Evolutionary conservation across 2,797 vertebrate species (phyloP).

Genomic region (Enteromius mattozi): DNA sequence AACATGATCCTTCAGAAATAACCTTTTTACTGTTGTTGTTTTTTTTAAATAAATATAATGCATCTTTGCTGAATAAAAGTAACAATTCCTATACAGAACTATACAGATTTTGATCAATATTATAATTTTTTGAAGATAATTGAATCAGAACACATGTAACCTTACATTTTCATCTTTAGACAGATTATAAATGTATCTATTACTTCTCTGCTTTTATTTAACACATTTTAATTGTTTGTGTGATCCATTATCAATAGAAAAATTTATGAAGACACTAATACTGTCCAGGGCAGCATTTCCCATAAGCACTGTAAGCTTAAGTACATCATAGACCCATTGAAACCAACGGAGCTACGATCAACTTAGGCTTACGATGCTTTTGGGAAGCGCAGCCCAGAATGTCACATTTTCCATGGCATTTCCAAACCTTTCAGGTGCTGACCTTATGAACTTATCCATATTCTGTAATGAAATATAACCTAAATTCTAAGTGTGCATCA

Average conservation of each 20-base stretch:
- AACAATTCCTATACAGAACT: background rate
- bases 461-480: background rate
- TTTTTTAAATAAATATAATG: background rate
- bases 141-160: background rate
- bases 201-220: background rate
- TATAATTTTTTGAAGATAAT: too few species aligned
- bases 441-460: background rate
- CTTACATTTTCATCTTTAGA: background rate
- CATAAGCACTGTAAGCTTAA: too few species aligned
- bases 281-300: too few species aligned
- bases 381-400: too few species aligned
- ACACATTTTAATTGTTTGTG: background rate
- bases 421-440: background rate
- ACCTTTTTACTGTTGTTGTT: too few species aligned
- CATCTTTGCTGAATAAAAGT: background rate
- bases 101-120: too few species aligned
- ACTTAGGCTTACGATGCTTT: too few species aligned
- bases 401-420: background rate
- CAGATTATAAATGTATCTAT: background rate
- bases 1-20: background rate
- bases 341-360: too few species aligned
- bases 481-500: background rate
- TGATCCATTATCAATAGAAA: background rate
- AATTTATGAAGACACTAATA: background rate
- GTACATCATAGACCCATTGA: too few species aligned